Evolutionary conservation across 2,113 vertebrate genomes (phyloP), one percentile per base, ranked within the genome.

Genomic region (Caracal caracal): DNA sequence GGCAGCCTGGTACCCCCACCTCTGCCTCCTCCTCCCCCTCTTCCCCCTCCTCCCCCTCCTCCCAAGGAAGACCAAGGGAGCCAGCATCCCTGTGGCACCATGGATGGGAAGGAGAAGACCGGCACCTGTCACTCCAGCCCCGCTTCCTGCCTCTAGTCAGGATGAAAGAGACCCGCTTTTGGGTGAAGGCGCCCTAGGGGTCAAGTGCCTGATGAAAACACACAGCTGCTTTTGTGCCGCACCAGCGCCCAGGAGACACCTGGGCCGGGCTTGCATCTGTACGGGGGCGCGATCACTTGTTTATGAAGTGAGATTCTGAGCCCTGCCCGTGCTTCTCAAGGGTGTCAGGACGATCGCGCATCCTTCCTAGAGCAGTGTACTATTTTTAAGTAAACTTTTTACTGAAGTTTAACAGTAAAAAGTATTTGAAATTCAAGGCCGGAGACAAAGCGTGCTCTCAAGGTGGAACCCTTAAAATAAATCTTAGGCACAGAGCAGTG

Each of bases 271-370:
- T n/a, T 0, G 0, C 13, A 9, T 22, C 80, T 17, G 76, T 12
- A 75, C 61, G 71, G 30, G 47, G 71, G 3, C 26, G 0, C 13
- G 22, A 6, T 65, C 15, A 12, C 56, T 59, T 59, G 33, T 73
- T 33, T 11, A 49, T 24, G 53, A 30, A 43, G 78, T 37, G 61
- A 33, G 56, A 10, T 20, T 37, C n/a, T 0, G 20, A 24, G 28
- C 47, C 10, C 0, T 2, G 6, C 51, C 5, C 51, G 0, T 28
- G 24, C 17, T 53, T 9, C 47, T 43, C 1, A n/a, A n/a, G 1
- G 28, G 0, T 28, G 15, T 37, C 59, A 1, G 11, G 4, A 15
- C 24, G 19, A 15, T n/a, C 33, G 0, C 5, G 43, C 19, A 0
- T 76, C 75, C 56, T 30, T 33, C 53, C 35, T 9, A 17, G 70